Percentiles rank a stretch among this genome's conserved stretches.
Evolutionary conservation across 2,797 vertebrate genomes (phyloP).

Genomic region (Microcaecilia unicolor): DNA sequence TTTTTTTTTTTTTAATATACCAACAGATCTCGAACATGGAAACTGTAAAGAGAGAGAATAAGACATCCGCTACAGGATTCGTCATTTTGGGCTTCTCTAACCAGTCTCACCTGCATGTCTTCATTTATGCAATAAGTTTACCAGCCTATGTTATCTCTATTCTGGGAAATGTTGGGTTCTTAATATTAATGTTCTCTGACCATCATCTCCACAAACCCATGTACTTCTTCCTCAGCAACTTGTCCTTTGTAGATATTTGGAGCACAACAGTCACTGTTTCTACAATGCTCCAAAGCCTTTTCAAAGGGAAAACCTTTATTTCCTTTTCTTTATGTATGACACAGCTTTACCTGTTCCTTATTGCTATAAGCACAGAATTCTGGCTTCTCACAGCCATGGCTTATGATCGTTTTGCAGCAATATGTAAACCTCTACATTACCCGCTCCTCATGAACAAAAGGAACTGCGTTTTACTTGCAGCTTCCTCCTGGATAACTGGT

Average conservation of each 20-base stretch:
- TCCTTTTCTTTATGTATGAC: too few species aligned
- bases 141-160: background rate
- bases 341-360: too few species aligned
- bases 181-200: background rate
- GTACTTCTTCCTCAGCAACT: background rate
- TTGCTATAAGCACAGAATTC: conserved; percentile 1
- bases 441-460: conserved; percentile 3
- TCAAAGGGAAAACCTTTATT: background rate
- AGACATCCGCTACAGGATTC: too few species aligned
- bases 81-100: background rate
- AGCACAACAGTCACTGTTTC: background rate
- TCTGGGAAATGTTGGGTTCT: background rate
- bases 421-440: conserved; percentile 18
- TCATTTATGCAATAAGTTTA: background rate
- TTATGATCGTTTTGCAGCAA: conserved; percentile 18
- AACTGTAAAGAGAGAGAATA: too few species aligned
- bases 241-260: background rate
- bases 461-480: conserved; percentile 9
- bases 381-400: conserved; percentile 9
- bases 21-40: too few species aligned
- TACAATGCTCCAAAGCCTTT: background rate
- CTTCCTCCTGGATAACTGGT: conserved; percentile 12
- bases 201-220: too few species aligned
- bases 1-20: too few species aligned
- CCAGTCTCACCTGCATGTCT: background rate